Conservation (phyloP, 1,140 invertebrate species). For the Drosophila murphyi region DNA sequence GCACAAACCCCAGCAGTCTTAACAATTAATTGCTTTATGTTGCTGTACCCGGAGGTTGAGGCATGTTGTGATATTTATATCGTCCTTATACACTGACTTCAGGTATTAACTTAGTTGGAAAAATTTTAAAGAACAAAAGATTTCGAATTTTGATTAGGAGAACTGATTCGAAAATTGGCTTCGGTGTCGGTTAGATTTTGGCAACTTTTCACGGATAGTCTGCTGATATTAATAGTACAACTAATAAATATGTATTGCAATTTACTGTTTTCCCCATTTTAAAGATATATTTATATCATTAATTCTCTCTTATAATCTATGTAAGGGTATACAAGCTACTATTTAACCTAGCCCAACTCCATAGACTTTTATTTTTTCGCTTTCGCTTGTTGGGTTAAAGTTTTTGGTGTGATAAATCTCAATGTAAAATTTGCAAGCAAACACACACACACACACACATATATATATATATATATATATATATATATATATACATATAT, state of each 20-base stretch:
- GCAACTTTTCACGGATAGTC: too few relatives aligned
- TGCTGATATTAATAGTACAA: too few relatives aligned
- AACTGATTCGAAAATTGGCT: too few relatives aligned
- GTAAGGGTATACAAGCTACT: slow-evolving; percentile 17
- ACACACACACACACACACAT: slow-evolving; percentile 30
- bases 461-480: slow-evolving; percentile 16
- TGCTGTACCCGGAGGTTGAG: slow-evolving; percentile 30
- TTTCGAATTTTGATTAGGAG: neutral
- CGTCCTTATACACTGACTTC: slow-evolving; percentile 31
- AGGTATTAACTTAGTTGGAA: neutral
- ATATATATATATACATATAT: neutral
- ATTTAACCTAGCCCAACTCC: neutral
- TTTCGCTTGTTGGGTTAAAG: slow-evolving; percentile 47
- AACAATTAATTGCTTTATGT: slow-evolving; percentile 56
- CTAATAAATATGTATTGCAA: too few relatives aligned
- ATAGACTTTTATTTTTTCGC: slow-evolving; percentile 16
- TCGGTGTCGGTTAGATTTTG: too few relatives aligned
- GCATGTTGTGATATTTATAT: slow-evolving; percentile 39
- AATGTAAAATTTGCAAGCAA: slow-evolving; percentile 72
- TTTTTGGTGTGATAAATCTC: slow-evolving; percentile 78
- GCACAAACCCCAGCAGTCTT: slow-evolving; percentile 44
- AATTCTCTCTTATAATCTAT: too few relatives aligned
- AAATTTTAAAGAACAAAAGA: neutral
- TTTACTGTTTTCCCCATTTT: too few relatives aligned
- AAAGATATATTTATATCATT: too few relatives aligned